Base-by-base conservation (phyloP, 2,113 vertebrate genomes). In the Stomatorhinus ivindoensis region DNA sequence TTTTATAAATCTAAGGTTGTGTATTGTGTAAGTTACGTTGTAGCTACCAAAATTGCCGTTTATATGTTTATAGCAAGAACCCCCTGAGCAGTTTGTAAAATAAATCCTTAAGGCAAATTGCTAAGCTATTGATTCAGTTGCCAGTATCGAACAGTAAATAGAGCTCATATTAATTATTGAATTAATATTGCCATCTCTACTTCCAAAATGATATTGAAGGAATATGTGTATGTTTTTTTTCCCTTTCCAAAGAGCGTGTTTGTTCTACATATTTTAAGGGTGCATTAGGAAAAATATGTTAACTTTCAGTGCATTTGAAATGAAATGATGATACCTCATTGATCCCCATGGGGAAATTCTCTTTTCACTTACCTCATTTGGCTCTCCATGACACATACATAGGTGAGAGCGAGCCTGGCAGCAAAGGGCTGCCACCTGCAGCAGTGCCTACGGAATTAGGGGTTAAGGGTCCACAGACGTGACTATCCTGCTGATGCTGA, bases 231-330 rank as follows among this genome's bases (percentile, higher is more conserved):
- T 55, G 53, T 94, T 94, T 94, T 94, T 94, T 94, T 94, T 93
- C 15, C 92, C 88, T 65, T 89, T 61, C 87, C 19, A 48, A 88
- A 85, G 87, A 92, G 92, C 91, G 48, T 35, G 76, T 90, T 83
- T 86, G 90, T 92, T 93, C 92, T 89, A 87, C 27, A 42, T 87
- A 91, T 91, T 94, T 93, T 90, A 88, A 87, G 85, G 89, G 87
- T 89, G 87, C 90, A 89, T 90, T 42, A 92, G 89, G 87, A 90
- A 90, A 91, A 88, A 93, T 89, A 89, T 44, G 84, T 86, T 89
- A 91, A 94, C 94, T 95, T 95, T 93, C 90, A 90, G 82, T 88
- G 91, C 93, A 91, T 91, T 92, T 92, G 55, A n/a, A 61, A 11
- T 61, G 7, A 61, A 24, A 61, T 61, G 6, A 55, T 55, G 19